Percentiles rank a stretch among this genome's conserved stretches.
Evolutionary conservation across 2,888 invertebrate species (phyloP).

Genomic region (Polymixis flavicincta): DNA sequence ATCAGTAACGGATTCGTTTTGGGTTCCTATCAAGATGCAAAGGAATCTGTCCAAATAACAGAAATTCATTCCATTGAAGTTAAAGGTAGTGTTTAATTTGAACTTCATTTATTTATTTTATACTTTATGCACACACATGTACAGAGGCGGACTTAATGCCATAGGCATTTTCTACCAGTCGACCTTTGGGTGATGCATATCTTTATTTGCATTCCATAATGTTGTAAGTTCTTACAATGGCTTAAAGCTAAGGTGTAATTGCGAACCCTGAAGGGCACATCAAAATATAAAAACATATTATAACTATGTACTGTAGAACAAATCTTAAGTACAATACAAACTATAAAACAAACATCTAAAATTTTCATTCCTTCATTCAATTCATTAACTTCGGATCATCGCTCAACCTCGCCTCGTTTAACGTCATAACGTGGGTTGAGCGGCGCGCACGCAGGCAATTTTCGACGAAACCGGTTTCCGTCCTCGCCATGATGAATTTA

Average conservation of each 20-base stretch:
- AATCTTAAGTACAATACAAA: not conserved
- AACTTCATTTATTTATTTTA: not conserved
- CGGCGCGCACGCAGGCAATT: conserved; percentile 59
- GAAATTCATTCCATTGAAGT: not conserved
- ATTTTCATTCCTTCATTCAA: conserved; percentile 27
- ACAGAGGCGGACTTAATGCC: too few species aligned
- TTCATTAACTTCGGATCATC: conserved; percentile 10
- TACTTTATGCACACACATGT: too few species aligned
- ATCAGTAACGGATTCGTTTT: not conserved
- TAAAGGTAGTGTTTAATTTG: not conserved
- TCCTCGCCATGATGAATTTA: conserved; percentile 62
- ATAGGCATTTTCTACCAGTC: too few species aligned
- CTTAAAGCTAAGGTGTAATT: too few species aligned
- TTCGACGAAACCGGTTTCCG: conserved; percentile 72
- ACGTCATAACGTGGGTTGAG: conserved; percentile 42
- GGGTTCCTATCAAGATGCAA: not conserved
- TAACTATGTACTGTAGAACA: not conserved
- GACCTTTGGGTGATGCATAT: too few species aligned
- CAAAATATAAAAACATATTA: not conserved
- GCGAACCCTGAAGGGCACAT: too few species aligned
- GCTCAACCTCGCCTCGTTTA: conserved; percentile 16
- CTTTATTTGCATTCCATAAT: too few species aligned
- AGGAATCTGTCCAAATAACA: not conserved
- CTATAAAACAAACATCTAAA: not conserved
- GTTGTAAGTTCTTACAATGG: too few species aligned